Conservation (phyloP, 2,797 vertebrate genomes). For the Enoplosus armatus region DNA sequence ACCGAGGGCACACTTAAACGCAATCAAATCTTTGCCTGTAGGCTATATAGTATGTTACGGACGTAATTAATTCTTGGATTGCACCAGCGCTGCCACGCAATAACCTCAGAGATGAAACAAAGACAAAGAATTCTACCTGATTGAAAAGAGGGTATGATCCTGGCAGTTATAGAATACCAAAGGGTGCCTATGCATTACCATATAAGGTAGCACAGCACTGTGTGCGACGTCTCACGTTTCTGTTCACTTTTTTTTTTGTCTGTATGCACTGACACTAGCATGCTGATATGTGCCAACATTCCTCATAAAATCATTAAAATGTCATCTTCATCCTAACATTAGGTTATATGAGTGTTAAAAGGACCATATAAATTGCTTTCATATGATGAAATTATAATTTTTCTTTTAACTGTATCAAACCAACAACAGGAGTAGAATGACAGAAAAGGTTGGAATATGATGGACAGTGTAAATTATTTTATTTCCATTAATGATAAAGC, state of each 20-base stretch:
- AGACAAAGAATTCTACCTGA: slow-evolving; percentile 26
- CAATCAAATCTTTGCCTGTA: slow-evolving; percentile 67
- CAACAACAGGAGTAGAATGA: slow-evolving; percentile 8
- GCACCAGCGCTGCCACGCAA: slow-evolving; percentile 35
- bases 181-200: slow-evolving; percentile 17
- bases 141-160: neutral
- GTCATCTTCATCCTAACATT: neutral
- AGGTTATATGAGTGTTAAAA: too few species aligned
- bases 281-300: neutral
- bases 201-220: slow-evolving; percentile 31
- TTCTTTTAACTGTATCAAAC: slow-evolving; percentile 12
- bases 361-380: neutral
- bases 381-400: neutral
- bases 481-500: slow-evolving; percentile 49
- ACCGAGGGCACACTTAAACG: slow-evolving; percentile 70
- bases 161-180: slow-evolving; percentile 20
- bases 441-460: slow-evolving; percentile 2
- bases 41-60: slow-evolving; percentile 63
- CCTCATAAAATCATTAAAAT: neutral
- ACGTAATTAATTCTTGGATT: slow-evolving; percentile 69
- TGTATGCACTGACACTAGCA: neutral
- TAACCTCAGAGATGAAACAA: slow-evolving; percentile 44
- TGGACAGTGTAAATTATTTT: slow-evolving; percentile 28
- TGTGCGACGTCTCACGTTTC: neutral
- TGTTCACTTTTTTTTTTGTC: neutral